These are phyloP conservation scores for Chrysina gloriosa DNA, from an alignment of 2,888 invertebrate species.

Conservation along the genomic window DNA sequence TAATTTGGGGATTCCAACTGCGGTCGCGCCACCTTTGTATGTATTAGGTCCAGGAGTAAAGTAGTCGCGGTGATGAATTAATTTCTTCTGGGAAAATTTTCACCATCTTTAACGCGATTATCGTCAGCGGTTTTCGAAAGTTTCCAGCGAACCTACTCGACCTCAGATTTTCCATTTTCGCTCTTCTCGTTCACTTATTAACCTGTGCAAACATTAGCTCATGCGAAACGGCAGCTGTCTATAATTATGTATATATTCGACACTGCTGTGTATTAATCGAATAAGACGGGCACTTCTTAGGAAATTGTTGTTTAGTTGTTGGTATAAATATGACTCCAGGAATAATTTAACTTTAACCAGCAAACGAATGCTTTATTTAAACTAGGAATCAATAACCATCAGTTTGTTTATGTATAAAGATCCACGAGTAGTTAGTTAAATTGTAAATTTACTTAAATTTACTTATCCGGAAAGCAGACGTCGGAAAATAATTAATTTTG, in stretches of 20 bases:
- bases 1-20: conserved; percentile 19
- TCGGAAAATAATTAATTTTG: no score
- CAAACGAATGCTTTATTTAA: no score
- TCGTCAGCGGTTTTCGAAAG: not conserved
- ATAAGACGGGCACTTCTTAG: not conserved
- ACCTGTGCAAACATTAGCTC: not conserved
- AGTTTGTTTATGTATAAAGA: no score
- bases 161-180: not conserved
- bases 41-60: conserved; percentile 9
- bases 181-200: conserved; percentile 8
- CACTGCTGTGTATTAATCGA: not conserved
- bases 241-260: conserved; percentile 3
- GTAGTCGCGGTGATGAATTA: conserved; percentile 37
- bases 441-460: no score
- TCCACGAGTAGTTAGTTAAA: no score
- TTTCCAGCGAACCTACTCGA: not conserved
- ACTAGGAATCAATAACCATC: no score
- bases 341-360: no score
- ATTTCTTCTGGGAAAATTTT: conserved; percentile 34
- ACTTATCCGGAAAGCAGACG: no score
- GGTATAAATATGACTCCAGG: no score
- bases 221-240: not conserved
- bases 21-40: conserved; percentile 5
- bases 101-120: conserved; percentile 30
- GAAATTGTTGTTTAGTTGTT: not conserved